phyloP scores from a whole-genome alignment of 1,140 invertebrate species.

The Philotrypesis tridentata region DNA sequence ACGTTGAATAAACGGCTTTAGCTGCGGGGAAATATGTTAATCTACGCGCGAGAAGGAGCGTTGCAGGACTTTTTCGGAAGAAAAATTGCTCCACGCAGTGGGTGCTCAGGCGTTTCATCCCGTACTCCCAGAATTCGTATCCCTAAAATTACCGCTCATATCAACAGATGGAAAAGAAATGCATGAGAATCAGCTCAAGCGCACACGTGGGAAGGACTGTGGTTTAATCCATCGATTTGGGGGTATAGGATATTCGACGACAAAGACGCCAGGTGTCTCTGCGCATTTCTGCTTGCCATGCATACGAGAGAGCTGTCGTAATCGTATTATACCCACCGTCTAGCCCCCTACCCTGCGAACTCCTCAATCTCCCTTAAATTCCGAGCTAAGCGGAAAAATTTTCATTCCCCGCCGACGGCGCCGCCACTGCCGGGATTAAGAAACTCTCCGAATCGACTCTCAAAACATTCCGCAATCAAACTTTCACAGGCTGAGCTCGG shows the following conservation, averaged over 20 bases:
- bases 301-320: neutral
- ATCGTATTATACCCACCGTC: neutral
- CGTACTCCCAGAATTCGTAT: neutral
- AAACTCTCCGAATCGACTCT: conserved; percentile 35
- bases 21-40: neutral
- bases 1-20: neutral
- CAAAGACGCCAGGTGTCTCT: neutral
- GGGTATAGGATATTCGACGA: conserved; percentile 2
- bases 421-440: conserved; percentile 27
- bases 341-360: neutral
- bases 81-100: neutral
- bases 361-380: conserved; percentile 11
- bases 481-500: neutral
- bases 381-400: conserved; percentile 39
- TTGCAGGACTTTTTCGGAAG: neutral
- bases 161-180: neutral
- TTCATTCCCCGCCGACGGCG: conserved; percentile 36
- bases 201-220: neutral
- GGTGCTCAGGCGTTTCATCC: neutral
- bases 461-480: conserved; percentile 37
- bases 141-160: neutral
- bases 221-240: conserved; percentile 3
- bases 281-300: conserved; percentile 13
- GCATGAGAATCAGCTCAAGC: neutral
- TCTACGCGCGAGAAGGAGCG: too few relatives aligned